A percentile compares a stretch with the other conserved stretches of the same genome.
These are phyloP conservation scores for Diogma glabrata DNA, from an alignment of 2,888 invertebrate genomes.

Conservation along the genomic window DNA sequence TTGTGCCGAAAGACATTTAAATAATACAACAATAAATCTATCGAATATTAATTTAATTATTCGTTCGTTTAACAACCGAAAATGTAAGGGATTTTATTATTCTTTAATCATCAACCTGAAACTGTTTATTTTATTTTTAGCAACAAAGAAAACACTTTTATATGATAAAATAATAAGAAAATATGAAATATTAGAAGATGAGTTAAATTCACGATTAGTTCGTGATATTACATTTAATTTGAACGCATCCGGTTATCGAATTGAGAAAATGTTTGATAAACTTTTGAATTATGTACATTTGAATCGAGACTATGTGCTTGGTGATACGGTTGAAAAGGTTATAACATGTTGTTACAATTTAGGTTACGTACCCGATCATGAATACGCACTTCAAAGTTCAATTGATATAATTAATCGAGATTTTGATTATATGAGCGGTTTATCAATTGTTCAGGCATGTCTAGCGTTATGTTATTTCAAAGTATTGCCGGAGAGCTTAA, in stretches of 20 bases:
- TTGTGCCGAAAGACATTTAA: constrained; percentile 30
- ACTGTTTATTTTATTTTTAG: constrained; percentile 26
- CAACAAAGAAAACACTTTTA: constrained; percentile 29
- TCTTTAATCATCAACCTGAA: no score
- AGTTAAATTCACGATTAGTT: constrained; percentile 37
- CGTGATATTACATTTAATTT: constrained; percentile 37
- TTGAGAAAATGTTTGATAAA: constrained; percentile 38
- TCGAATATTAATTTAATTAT: constrained; percentile 30
- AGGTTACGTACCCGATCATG: constrained; percentile 39
- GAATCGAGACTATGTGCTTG: constrained; percentile 36
- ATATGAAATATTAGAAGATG: constrained; percentile 27
- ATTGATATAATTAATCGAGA: constrained; percentile 41
- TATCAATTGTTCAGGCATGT: constrained; percentile 41
- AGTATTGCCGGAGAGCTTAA: constrained; percentile 38
- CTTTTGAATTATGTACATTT: constrained; percentile 38
- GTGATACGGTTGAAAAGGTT: constrained; percentile 41
- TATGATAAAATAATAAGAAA: constrained; percentile 31
- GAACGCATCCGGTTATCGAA: constrained; percentile 31
- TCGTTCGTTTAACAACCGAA: constrained; percentile 28
- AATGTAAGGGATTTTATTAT: constrained; percentile 25
- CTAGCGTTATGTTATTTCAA: constrained; percentile 43
- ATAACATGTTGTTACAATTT: constrained; percentile 39
- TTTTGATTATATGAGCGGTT: constrained; percentile 40
- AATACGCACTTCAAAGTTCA: constrained; percentile 32
- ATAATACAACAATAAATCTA: constrained; percentile 21